Percentiles rank a stretch among this genome's conserved stretches.
Conservation (phyloP, 1,140 invertebrate genomes). For the Zaprionus vittiger region DNA sequence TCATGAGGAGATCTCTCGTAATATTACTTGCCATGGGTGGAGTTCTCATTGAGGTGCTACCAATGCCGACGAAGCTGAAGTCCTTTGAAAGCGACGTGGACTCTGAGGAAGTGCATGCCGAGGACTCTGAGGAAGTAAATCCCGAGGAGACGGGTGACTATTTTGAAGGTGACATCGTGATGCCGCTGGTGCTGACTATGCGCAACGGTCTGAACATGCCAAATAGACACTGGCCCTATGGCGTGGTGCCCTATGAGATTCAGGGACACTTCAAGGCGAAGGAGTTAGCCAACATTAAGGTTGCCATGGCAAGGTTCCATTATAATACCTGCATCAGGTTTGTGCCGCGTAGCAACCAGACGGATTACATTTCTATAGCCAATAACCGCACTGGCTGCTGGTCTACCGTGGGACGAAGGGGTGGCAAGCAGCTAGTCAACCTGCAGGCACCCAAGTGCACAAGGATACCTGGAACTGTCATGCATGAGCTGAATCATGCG, state of each 20-base stretch:
- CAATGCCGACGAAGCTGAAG: background rate
- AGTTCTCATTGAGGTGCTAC: slow-evolving; percentile 69
- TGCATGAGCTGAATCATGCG: slow-evolving; percentile 94
- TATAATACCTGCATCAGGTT: slow-evolving; percentile 89
- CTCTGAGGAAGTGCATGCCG: too few relatives aligned
- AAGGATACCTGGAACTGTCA: slow-evolving; percentile 88
- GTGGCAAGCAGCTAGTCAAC: slow-evolving; percentile 87
- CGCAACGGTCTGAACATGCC: slow-evolving; percentile 87
- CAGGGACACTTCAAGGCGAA: slow-evolving; percentile 85
- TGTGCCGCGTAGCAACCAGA: slow-evolving; percentile 86
- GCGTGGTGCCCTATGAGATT: slow-evolving; percentile 89
- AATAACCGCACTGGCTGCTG: slow-evolving; percentile 90
- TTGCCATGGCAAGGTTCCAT: slow-evolving; percentile 88
- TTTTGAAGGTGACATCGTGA: slow-evolving; percentile 89
- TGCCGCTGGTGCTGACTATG: slow-evolving; percentile 84
- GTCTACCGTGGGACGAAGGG: slow-evolving; percentile 90
- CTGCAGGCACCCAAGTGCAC: slow-evolving; percentile 90
- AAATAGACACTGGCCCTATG: slow-evolving; percentile 87
- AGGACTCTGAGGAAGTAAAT: slow-evolving; percentile 85
- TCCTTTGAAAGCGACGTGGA: background rate
- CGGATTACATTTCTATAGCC: slow-evolving; percentile 88
- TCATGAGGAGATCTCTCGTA: slow-evolving; percentile 86
- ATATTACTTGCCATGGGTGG: slow-evolving; percentile 48
- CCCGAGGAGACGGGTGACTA: slow-evolving; percentile 90
- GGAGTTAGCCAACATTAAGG: slow-evolving; percentile 84